Percentiles rank a stretch among this genome's conserved stretches.
Evolutionary conservation across 2,113 vertebrate species (phyloP).

Genomic region (Istiophorus platypterus): DNA sequence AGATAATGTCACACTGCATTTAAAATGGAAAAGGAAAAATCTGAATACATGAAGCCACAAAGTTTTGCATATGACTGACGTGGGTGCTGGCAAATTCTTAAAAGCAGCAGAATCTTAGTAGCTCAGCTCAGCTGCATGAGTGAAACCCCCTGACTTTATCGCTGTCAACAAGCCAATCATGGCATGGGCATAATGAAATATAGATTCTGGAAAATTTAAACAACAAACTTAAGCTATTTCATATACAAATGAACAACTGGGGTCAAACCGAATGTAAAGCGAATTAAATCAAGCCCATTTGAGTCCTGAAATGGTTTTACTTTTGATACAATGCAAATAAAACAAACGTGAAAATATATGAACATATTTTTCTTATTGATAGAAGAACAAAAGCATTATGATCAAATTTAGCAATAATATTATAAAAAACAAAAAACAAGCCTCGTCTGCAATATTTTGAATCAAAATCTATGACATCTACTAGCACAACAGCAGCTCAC

Average conservation of each 20-base stretch:
- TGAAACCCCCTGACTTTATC: not conserved
- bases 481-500: not conserved
- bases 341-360: not conserved
- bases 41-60: not conserved
- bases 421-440: not conserved
- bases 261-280: too few relatives aligned
- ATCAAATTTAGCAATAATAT: not conserved
- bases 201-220: too few relatives aligned
- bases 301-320: not conserved
- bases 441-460: not conserved
- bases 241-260: not conserved
- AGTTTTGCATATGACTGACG: not conserved
- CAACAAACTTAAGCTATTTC: not conserved
- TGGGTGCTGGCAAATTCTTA: not conserved
- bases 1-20: not conserved
- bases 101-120: not conserved
- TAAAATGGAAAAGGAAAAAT: not conserved
- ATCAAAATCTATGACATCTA: not conserved
- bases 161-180: too few relatives aligned
- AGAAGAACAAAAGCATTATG: not conserved
- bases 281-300: too few relatives aligned
- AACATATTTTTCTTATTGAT: not conserved
- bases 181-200: too few relatives aligned
- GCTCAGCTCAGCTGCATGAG: not conserved
- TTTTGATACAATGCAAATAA: not conserved